Evolutionary conservation across 2,888 invertebrate species (phyloP).

Genomic region (Ectobius pallidus): DNA sequence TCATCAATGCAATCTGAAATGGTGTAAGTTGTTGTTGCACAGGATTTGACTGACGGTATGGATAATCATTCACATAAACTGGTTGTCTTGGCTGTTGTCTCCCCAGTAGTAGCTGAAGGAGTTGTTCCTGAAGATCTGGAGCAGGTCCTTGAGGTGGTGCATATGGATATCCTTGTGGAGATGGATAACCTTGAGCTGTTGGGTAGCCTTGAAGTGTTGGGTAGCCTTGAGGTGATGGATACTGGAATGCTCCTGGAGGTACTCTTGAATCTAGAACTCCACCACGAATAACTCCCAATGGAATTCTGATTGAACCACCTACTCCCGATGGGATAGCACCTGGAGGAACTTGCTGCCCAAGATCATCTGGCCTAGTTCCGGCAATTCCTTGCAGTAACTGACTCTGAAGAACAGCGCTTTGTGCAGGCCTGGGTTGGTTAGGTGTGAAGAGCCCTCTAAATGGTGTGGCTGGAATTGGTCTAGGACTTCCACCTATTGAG

Average conservation of each 20-base stretch:
- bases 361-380: constrained; percentile 16
- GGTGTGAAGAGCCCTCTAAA: constrained; percentile 33
- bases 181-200: background rate
- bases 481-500: constrained; percentile 64
- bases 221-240: background rate
- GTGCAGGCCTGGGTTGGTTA: constrained; percentile 32
- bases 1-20: constrained; percentile 37
- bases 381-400: constrained; percentile 29
- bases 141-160: background rate
- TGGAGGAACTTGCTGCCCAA: constrained; percentile 3
- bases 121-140: constrained; percentile 14
- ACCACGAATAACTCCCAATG: constrained; percentile 1
- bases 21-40: constrained; percentile 32
- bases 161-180: background rate
- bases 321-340: background rate
- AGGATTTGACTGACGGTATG: constrained; percentile 16
- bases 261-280: constrained; percentile 24
- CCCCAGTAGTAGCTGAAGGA: constrained; percentile 28
- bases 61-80: background rate
- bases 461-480: constrained; percentile 34
- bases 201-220: constrained; percentile 24
- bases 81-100: constrained; percentile 13
- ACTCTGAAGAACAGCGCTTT: constrained; percentile 36
- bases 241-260: background rate
- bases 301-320: constrained; percentile 14